Base-by-base conservation (phyloP, 2,113 vertebrate genomes). In the Laticauda laticaudata region DNA sequence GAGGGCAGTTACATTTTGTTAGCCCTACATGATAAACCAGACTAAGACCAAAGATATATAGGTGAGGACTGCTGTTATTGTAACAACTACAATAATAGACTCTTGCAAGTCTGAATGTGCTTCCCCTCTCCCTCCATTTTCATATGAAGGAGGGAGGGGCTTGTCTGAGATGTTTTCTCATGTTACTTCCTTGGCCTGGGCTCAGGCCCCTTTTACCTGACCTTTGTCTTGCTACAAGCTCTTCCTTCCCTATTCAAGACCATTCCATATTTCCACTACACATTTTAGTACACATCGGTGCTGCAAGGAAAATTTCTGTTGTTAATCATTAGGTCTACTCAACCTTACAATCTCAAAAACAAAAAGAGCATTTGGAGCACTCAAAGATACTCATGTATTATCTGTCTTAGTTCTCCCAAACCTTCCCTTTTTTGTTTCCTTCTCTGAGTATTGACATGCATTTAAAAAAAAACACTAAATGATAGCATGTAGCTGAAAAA, bases 401-500 rank as follows among this genome's bases (percentile, higher is more conserved):
- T 6, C 75, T 81, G 34, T 39, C 69, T 81, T 81, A 18, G 5
- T 81, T 81, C 75, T 21, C 29, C 9, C 24, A 39, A 10, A 26
- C 39, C 9, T 56, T n/a, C 48, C 20, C 39, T 29, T 14, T 86
- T 69, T n/a, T 88, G 23, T 3, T 54, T 56, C 12, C 39, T 29
- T 14, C 21, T 91, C 87, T 91, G 89, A 89, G n/a, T 86, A 87
- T 81, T 53, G 7, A 8, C 39, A 92, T 95, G 92, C n/a, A 93
- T 90, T 89, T 7, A 1, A 48, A 48, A 3, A n/a, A 91, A 87
- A 45, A 86, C 3, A 92, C 88, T 69, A 96, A 95, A 90, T 6
- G 88, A 94, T 90, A 94, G 91, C 54, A 89, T 93, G 18, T 64
- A 90, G 59, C n/a, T 91, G 4, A 88, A 95, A 61, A 86, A 89